A percentile compares a stretch with the other conserved stretches of the same genome.
phyloP scores from a whole-genome alignment of 2,113 vertebrate genomes.

The Oriolus oriolus region DNA sequence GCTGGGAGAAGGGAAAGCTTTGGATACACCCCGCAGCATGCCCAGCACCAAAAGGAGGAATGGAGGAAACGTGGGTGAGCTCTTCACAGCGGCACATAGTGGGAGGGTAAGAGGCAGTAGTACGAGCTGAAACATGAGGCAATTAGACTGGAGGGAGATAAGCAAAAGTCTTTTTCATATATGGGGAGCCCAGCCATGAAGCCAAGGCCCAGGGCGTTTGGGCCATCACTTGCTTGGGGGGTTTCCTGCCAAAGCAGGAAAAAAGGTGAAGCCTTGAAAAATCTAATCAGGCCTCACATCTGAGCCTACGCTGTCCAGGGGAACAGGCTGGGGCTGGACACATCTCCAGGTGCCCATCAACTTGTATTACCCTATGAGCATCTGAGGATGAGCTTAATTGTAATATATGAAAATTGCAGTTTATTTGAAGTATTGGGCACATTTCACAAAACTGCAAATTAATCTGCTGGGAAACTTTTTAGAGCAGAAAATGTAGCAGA shows the following conservation, averaged over 20 bases:
- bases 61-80: rapidly evolving
- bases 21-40: rapidly evolving
- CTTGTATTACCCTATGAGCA: neutral
- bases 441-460: neutral
- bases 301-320: neutral
- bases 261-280: neutral
- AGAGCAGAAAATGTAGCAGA: neutral
- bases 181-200: neutral
- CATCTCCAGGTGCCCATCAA: neutral
- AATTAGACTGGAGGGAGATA: neutral
- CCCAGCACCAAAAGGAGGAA: neutral
- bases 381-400: neutral
- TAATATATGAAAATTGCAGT: neutral
- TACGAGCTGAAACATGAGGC: neutral
- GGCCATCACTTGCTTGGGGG: rapidly evolving
- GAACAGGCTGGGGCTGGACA: neutral
- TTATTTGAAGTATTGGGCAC: neutral
- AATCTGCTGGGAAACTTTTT: neutral
- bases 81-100: rapidly evolving
- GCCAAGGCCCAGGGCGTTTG: neutral
- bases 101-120: neutral
- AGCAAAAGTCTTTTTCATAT: rapidly evolving
- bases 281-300: too few relatives aligned
- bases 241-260: neutral
- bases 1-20: neutral